Base-by-base conservation (phyloP, 2,888 invertebrate genomes). In the Sesia apiformis region DNA sequence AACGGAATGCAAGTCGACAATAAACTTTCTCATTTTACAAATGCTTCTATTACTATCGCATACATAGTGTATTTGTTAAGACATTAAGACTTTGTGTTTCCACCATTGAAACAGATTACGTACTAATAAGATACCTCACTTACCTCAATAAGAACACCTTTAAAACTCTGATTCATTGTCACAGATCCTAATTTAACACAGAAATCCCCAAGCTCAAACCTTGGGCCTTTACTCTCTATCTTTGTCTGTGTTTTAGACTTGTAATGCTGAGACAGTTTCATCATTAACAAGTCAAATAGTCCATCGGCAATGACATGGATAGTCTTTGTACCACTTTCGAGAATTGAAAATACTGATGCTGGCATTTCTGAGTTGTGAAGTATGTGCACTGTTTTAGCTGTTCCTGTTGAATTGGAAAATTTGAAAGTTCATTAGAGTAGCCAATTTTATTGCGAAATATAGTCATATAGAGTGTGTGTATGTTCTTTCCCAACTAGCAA, bases 341-440 rank as follows among this genome's bases (percentile, higher is more conserved):
- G 89, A 40, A 98, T 93, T 5, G 97, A 95, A 84, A 98, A 98
- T 3, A 97, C 97, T 0, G 98, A 96, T 0, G 97, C 97, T 0
- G 98, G 98, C 72, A 97, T 96, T 75, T 98, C 98, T 0, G 97
- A 97, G 80, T 98, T 97, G 84, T 98, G 98, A 5, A 98, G 90
- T n/a, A 98, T 94, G 80, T 98, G 97, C 0, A 98, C 94, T 0
- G 95, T 94, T 68, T 95, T 93, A 57, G 94, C 94, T 52, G 93
- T 92, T 4, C 95, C 96, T 93, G 81, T 7, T 70, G 8, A 43
- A 39, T 8, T 46, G 3, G 4, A 7, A 46, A 46, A 4, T 2
- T 7, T 41, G 7, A 7, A 41, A 23, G 23, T 23, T 23, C 23
- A 23, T 23, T 23, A 23, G 23, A 2, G 23, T 23, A 23, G 23